phyloP scores from a whole-genome alignment of 2,888 invertebrate genomes.

The Anticlea derivata region DNA sequence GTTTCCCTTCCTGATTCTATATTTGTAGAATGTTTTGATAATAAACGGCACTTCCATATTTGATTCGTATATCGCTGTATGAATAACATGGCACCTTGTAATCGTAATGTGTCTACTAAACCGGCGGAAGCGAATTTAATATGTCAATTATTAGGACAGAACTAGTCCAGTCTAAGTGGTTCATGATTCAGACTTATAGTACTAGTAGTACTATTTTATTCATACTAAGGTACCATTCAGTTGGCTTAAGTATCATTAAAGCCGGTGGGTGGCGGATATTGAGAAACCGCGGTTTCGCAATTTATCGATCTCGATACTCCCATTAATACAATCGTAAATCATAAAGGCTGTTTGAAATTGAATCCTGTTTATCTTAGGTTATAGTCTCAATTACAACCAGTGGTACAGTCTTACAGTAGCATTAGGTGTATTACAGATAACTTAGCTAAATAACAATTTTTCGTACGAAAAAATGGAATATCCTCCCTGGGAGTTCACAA shows the following conservation, averaged over 20 bases:
- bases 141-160: conserved; percentile 25
- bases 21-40: conserved; percentile 45
- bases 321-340: conserved; percentile 33
- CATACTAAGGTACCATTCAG: conserved; percentile 23
- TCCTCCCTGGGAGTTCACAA: no score
- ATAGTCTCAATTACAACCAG: no score
- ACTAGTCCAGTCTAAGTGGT: conserved; percentile 28
- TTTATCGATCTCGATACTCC: conserved; percentile 53
- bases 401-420: no score
- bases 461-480: no score
- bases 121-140: conserved; percentile 19
- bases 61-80: conserved; percentile 27
- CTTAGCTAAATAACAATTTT: no score
- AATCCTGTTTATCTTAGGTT: no score
- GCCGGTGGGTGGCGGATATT: conserved; percentile 61
- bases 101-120: conserved; percentile 5
- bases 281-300: conserved; percentile 56
- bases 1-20: conserved; percentile 49
- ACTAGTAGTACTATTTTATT: conserved; percentile 9
- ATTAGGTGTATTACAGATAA: no score
- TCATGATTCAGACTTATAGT: conserved; percentile 16
- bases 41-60: conserved; percentile 30
- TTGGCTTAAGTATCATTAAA: conserved; percentile 37
- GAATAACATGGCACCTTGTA: conserved; percentile 15
- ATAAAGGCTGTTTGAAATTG: conserved; percentile 2